Base-by-base conservation (phyloP, 2,113 vertebrate species). In the Mystacornis crossleyi region DNA sequence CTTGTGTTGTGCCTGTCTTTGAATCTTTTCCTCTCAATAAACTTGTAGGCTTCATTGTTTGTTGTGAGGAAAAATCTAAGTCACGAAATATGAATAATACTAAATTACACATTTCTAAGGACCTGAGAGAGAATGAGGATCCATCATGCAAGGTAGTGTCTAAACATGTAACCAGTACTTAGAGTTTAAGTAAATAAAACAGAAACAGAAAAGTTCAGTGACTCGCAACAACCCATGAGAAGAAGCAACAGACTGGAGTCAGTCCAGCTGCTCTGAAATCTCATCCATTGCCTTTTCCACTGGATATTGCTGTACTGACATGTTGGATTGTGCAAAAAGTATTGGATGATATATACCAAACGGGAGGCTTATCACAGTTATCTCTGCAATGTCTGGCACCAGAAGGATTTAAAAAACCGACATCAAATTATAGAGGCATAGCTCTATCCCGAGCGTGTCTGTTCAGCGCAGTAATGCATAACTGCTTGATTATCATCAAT, bases 371-470 rank as follows among this genome's bases (percentile, higher is more conserved):
- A 80, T 65, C 78, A 48, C 24, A 14, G 45, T 62, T 90, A 73
- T 90, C 55, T 73, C 48, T 83, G 29, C 13, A 24, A 51, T 69
- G 75, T 67, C 88, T 93, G 77, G 61, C 80, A 95, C 57, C 55
- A 78, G 82, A 53, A 94, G 43, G 75, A 86, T 84, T 66, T 93
- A 50, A 88, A 83, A 92, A 81, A 55, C 67, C 86, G 84, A 73
- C 62, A 77, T 80, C 78, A 85, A 80, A 81, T 90, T 89, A 60
- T 45, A 78, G 86, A 81, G 10, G 4, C 19, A 5, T 34, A 67
- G 51, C 57, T 51, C 20, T 74, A 50, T 48, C 51, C 60, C 23
- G 8, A 81, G 51, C 0, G 0, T 93, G 50, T 57, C 87, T 90
- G 47, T 47, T 93, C 78, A 81, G 67, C 0, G 1, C 47, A n/a